phyloP scores from a whole-genome alignment of 2,113 vertebrate species.

The Ameiurus melas region DNA sequence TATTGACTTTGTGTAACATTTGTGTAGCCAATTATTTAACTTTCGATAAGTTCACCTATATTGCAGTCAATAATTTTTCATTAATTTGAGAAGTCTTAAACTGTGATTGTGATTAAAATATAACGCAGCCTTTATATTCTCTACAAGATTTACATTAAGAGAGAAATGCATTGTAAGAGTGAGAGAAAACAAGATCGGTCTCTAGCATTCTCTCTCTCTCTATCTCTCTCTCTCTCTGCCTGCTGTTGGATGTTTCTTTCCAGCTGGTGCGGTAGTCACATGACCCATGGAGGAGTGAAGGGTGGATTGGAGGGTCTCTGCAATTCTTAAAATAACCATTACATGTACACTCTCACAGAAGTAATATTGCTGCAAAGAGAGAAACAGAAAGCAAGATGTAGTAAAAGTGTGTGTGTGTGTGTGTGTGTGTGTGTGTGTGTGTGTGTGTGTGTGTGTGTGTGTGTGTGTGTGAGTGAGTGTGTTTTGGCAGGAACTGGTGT shows the following conservation, averaged over 20 bases:
- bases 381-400: constrained; percentile 44
- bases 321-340: constrained; percentile 44
- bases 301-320: constrained; percentile 37
- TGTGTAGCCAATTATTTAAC: neutral
- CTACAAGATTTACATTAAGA: neutral
- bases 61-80: neutral
- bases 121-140: neutral
- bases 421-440: constrained; percentile 19
- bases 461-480: constrained; percentile 36
- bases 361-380: constrained; percentile 21
- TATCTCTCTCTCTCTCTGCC: constrained; percentile 33
- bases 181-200: constrained; percentile 6
- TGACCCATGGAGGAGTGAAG: constrained; percentile 67
- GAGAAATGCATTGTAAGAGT: neutral
- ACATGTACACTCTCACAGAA: constrained; percentile 34
- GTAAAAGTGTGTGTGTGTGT: constrained; percentile 15
- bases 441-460: constrained; percentile 22
- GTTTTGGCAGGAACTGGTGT: constrained; percentile 39
- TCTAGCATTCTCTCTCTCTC: neutral
- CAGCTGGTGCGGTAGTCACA: constrained; percentile 73
- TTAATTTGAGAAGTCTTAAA: no score
- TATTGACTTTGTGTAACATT: neutral
- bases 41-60: neutral
- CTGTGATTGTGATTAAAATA: neutral
- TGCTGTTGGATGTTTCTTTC: constrained; percentile 63